phyloP scores from a whole-genome alignment of 2,888 invertebrate genomes.

The Eudasyphora cyanicolor region DNA sequence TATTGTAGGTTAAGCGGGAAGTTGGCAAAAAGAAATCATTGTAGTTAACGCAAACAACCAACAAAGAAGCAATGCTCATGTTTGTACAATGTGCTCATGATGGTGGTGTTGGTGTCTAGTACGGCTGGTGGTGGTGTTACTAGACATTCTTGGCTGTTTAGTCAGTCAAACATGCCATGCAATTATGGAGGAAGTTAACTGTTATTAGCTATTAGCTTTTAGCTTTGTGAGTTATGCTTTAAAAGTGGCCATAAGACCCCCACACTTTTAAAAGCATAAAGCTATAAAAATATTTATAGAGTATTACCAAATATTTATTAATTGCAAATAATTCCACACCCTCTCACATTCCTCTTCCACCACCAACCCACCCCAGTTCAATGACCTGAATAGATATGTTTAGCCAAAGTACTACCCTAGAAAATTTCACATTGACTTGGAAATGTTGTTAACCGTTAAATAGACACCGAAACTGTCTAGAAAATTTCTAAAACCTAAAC shows the following conservation, averaged over 20 bases:
- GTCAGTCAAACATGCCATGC: constrained; percentile 56
- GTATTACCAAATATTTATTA: no score
- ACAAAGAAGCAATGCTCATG: background rate
- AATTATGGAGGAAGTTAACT: constrained; percentile 56
- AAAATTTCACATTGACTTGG: constrained; percentile 63
- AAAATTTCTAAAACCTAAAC: constrained; percentile 27
- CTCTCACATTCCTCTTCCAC: background rate
- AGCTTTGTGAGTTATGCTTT: background rate
- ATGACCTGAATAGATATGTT: constrained; percentile 31
- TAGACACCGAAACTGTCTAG: constrained; percentile 38
- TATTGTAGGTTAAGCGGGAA: constrained; percentile 59
- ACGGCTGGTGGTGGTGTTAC: background rate
- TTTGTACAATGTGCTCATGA: background rate
- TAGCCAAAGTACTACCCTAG: background rate
- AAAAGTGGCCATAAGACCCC: background rate
- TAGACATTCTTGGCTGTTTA: constrained; percentile 58
- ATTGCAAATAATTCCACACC: no score
- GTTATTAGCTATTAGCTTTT: constrained; percentile 48
- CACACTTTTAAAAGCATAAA: constrained; percentile 9
- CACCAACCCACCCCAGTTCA: constrained; percentile 47
- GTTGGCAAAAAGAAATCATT: constrained; percentile 45
- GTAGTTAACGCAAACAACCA: background rate
- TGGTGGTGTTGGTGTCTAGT: background rate
- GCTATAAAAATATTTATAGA: no score
- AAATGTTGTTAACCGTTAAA: constrained; percentile 58